Percentiles rank a stretch among this genome's conserved stretches.
These are phyloP conservation scores for Plagodis dolabraria DNA, from an alignment of 2,888 invertebrate species.

Conservation along the genomic window DNA sequence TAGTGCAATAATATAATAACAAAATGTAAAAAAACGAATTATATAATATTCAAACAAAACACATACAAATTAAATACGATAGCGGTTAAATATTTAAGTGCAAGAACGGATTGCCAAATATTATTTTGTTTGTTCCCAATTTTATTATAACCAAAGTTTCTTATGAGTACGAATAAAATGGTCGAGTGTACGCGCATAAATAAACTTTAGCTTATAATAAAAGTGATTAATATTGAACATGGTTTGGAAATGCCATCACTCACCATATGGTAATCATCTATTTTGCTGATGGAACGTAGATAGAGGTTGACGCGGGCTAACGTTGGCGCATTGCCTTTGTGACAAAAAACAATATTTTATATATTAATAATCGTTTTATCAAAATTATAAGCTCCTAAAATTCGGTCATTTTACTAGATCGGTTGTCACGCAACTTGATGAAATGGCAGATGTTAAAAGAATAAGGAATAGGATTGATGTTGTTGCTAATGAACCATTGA, in stretches of 20 bases:
- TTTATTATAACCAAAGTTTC: slow-evolving; percentile 74
- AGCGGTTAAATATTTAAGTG: slow-evolving; percentile 74
- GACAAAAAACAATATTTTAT: slow-evolving; percentile 61
- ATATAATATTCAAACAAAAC: slow-evolving; percentile 44
- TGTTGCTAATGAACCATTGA: slow-evolving; percentile 33
- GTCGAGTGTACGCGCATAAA: slow-evolving; percentile 11
- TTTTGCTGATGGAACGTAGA: slow-evolving; percentile 99
- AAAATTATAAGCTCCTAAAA: slow-evolving; percentile 11
- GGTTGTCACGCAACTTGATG: slow-evolving; percentile 49
- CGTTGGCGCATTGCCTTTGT: slow-evolving; percentile 92
- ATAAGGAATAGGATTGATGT: slow-evolving; percentile 55
- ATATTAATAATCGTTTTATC: slow-evolving; percentile 48
- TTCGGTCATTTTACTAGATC: slow-evolving; percentile 10
- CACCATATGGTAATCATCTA: slow-evolving; percentile 99
- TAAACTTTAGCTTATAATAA: slow-evolving; percentile 73
- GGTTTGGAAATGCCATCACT: slow-evolving; percentile 83
- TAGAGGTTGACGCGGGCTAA: slow-evolving; percentile 97
- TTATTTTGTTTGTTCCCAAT: slow-evolving; percentile 54
- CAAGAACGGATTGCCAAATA: slow-evolving; percentile 67
- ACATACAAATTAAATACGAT: slow-evolving; percentile 69
- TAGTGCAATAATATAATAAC: slow-evolving; percentile 44
- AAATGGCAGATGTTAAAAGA: slow-evolving; percentile 67
- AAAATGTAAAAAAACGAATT: slow-evolving; percentile 40
- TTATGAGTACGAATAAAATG: slow-evolving; percentile 6
- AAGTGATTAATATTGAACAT: slow-evolving; percentile 42